Conservation (phyloP, 2,797 vertebrate genomes). For the Artibeus jamaicensis region DNA sequence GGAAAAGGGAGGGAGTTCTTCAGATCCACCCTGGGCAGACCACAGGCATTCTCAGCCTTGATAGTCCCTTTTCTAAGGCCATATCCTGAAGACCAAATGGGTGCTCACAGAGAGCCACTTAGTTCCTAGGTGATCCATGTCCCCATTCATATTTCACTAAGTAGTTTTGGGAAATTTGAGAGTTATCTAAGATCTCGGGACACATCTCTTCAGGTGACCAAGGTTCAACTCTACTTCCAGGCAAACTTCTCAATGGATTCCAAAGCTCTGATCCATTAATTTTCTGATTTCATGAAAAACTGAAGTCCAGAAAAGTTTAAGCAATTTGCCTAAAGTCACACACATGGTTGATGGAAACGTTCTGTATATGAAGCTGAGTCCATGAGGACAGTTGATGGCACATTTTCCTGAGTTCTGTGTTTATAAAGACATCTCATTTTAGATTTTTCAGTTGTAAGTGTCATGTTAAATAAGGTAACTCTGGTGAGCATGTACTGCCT, state of each 20-base stretch:
- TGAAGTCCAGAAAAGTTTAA: neutral
- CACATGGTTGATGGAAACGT: neutral
- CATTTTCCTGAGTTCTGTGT: neutral
- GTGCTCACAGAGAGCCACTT: neutral
- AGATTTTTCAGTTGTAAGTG: neutral
- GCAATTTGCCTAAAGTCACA: neutral
- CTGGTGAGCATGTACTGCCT: neutral
- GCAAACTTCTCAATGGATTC: neutral
- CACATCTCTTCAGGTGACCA: neutral
- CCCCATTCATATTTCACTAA: neutral
- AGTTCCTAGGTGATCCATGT: neutral
- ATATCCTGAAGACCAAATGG: neutral
- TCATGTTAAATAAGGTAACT: slow-evolving; percentile 23
- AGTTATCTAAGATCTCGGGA: neutral
- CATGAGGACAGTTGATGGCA: neutral
- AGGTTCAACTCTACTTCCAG: neutral
- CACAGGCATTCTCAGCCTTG: neutral
- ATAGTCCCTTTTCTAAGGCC: neutral
- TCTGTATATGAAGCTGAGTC: neutral
- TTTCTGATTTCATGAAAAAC: neutral
- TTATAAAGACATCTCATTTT: neutral
- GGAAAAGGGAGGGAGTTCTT: neutral
- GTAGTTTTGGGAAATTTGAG: neutral
- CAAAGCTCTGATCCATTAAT: neutral
- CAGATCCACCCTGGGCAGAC: neutral